Evolutionary conservation across 2,797 vertebrate species (phyloP), one percentile per base, ranked within the genome.

Genomic region (Lagorchestes hirsutus): DNA sequence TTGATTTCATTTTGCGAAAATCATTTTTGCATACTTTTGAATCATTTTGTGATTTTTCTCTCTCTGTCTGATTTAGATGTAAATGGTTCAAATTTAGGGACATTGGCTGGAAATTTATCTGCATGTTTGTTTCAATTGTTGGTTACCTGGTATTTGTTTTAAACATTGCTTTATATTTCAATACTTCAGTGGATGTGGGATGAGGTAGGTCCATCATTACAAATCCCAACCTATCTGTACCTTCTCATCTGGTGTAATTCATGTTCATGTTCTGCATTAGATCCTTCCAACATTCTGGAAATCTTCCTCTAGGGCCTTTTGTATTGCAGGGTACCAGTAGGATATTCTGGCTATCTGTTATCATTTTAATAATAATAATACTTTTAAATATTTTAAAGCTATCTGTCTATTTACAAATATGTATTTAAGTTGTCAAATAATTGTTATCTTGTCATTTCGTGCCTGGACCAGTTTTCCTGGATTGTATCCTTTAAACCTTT

Each of bases 381-480:
- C 24, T 50, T 87, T 46, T 4, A 87, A 87, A 87, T 87, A 87
- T 46, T 67, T 67, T 14, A 16, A n/a, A 62, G 29, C 3, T 67
- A 67, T 67, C 12, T 34, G 1, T 22, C 34, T 40, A 46, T 46
- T 18, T 46, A 82, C 40, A 24, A 11, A 50, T 46, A 87, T 1
- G 5, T 74, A 91, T 96, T 95, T 91, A 94, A 92, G 55, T 90
- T 52, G 50, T 90, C 91, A 93, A 50, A 93, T 46, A 93, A 31
- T 87, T 40, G 91, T 34, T 29, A 92, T 55, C 93, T 91, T 58
- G 50, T 55, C 82, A 94, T 29, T 59, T 90, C 62, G 54, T 87
- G 0, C 93, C 93, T 90, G 54, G 59, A 46, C 74, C 52, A 52
- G 55, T 13, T 54, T 55, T 74, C 57, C 40, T 67, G 5, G 13